phyloP scores from a whole-genome alignment of 2,797 vertebrate species.

The Pristis pectinata region DNA sequence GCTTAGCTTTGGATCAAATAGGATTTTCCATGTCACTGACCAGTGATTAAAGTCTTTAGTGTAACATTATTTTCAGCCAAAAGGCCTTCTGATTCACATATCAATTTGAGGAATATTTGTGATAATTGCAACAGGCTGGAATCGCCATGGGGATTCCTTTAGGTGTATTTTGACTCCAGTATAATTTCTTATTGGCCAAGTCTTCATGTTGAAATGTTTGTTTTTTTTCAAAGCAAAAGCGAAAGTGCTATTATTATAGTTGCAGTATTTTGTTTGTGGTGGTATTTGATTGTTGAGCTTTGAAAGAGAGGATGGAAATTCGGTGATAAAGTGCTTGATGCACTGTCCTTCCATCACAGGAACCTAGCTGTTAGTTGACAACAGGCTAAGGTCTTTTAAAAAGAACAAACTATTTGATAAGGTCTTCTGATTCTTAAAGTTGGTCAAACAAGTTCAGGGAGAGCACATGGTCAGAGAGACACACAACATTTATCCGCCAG shows the following conservation, averaged over 20 bases:
- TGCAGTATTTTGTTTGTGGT: background rate
- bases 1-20: background rate
- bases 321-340: background rate
- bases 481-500: background rate
- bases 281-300: background rate
- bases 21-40: background rate
- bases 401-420: background rate
- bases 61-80: background rate
- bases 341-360: background rate
- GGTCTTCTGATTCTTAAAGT: background rate
- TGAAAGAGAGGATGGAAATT: background rate
- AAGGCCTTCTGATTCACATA: background rate
- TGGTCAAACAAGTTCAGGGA: background rate
- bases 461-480: background rate
- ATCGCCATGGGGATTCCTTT: background rate
- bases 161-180: background rate
- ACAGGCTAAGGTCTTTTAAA: background rate
- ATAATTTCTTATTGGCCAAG: background rate
- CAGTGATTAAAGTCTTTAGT: background rate
- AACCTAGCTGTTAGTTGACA: background rate
- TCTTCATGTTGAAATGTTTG: background rate
- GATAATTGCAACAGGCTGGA: background rate
- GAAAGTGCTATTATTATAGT: background rate
- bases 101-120: background rate
- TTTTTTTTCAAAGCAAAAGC: background rate